Conservation (phyloP, 2,113 vertebrate species). For the Chionodraco myersi region DNA sequence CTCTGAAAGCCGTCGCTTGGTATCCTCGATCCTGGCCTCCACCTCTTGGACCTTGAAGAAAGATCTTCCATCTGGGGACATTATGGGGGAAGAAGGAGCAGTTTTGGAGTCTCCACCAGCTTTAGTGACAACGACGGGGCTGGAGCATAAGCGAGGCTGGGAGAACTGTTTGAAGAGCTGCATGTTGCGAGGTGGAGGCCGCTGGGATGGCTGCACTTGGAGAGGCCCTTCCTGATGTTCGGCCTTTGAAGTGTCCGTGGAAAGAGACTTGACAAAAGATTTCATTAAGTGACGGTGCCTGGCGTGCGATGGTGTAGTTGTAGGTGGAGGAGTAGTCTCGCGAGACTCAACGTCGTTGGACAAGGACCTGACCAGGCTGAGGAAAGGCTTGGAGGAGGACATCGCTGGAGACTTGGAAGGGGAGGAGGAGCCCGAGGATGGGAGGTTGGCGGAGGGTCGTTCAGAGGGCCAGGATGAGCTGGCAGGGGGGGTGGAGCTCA, state of each 20-base stretch:
- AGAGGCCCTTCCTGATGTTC: slow-evolving; percentile 85
- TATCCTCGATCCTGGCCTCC: slow-evolving; percentile 98
- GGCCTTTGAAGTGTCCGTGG: slow-evolving; percentile 91
- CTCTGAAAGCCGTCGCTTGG: slow-evolving; percentile 94
- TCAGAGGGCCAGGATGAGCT: slow-evolving; percentile 88
- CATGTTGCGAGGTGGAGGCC: slow-evolving; percentile 89
- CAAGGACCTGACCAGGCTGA: slow-evolving; percentile 93
- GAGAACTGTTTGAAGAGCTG: slow-evolving; percentile 98
- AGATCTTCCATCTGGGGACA: slow-evolving; percentile 93
- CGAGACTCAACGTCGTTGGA: slow-evolving; percentile 94
- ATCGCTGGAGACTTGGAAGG: slow-evolving; percentile 86
- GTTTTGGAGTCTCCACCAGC: slow-evolving; percentile 93
- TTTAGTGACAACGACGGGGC: slow-evolving; percentile 48
- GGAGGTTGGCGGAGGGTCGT: slow-evolving; percentile 46
- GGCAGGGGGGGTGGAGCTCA: slow-evolving; percentile 79
- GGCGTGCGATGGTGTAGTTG: slow-evolving; percentile 77
- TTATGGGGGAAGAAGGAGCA: slow-evolving; percentile 94
- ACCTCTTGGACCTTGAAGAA: slow-evolving; percentile 99
- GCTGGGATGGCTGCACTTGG: slow-evolving; percentile 58
- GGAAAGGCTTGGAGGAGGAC: slow-evolving; percentile 90
- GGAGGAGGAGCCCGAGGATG: slow-evolving; percentile 82
- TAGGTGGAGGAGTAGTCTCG: slow-evolving; percentile 83
- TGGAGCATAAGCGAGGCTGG: slow-evolving; percentile 87
- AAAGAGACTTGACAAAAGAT: slow-evolving; percentile 96
- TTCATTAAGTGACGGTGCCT: slow-evolving; percentile 97